Percentiles rank a stretch among this genome's conserved stretches.
Conservation (phyloP, 1,140 invertebrate species). For the Drosophila setifemur region DNA sequence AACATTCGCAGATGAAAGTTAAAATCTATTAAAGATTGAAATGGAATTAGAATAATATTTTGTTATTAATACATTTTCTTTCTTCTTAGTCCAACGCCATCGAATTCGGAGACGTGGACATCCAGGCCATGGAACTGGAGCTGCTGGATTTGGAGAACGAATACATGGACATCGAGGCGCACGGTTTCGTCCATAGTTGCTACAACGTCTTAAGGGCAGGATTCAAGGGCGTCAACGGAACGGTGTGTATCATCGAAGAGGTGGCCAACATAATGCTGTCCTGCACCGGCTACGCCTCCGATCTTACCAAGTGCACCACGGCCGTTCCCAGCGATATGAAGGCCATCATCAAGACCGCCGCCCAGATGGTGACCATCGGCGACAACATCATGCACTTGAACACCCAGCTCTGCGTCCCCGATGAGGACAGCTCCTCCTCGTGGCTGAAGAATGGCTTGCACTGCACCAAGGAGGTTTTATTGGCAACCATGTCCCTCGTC, state of each 20-base stretch:
- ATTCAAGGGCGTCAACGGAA: conserved; percentile 39
- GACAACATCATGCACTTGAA: conserved; percentile 30
- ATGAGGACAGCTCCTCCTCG: neutral
- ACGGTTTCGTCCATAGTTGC: conserved; percentile 17
- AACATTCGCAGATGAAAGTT: too few relatives aligned
- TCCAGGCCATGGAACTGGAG: neutral
- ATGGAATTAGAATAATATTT: neutral
- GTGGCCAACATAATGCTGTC: conserved; percentile 13
- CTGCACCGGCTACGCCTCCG: conserved; percentile 37
- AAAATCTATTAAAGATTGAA: too few relatives aligned
- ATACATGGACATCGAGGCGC: conserved; percentile 35
- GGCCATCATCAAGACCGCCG: conserved; percentile 26
- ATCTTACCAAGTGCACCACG: conserved; percentile 28
- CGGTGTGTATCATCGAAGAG: conserved; percentile 51
- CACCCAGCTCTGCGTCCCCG: conserved; percentile 19
- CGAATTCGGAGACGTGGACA: neutral
- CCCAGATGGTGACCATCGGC: conserved; percentile 28
- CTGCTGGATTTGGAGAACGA: conserved; percentile 8
- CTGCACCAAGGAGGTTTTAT: conserved; percentile 14
- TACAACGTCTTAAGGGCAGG: conserved; percentile 1
- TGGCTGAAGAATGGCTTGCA: neutral
- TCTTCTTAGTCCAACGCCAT: neutral
- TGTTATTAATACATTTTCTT: too few relatives aligned
- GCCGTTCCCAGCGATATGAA: conserved; percentile 42
- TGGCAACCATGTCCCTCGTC: conserved; percentile 2